phyloP scores from a whole-genome alignment of 2,113 vertebrate genomes.

The Dicrurus megarhynchus region DNA sequence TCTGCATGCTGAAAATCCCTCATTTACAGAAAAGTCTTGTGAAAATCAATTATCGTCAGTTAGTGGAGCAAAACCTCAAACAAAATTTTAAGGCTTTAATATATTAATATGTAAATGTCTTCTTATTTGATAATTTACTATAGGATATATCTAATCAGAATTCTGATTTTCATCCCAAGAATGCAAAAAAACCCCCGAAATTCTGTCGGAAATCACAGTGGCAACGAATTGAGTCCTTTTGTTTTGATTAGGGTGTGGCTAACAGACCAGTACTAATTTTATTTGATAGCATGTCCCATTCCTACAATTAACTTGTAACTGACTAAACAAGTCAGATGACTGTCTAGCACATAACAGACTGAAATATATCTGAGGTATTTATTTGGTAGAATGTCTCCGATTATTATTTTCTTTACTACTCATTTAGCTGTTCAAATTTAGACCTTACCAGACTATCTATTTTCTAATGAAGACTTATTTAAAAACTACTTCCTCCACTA shows the following conservation, averaged over 20 bases:
- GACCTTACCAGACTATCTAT: not conserved
- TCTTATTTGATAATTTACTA: not conserved
- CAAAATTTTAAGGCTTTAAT: not conserved
- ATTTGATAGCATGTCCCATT: not conserved
- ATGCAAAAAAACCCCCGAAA: not conserved
- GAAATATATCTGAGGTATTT: not conserved
- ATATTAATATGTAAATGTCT: not conserved
- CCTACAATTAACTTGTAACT: constrained; percentile 19
- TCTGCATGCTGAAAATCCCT: not conserved
- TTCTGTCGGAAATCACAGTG: not conserved
- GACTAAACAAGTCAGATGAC: not conserved
- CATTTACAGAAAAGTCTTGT: not conserved
- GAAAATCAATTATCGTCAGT: not conserved
- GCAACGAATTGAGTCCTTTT: not conserved
- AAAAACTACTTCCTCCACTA: not conserved
- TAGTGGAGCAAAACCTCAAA: not conserved
- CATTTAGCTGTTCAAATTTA: not conserved
- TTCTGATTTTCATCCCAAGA: not conserved
- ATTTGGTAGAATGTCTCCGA: not conserved
- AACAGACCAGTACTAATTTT: constrained; percentile 14
- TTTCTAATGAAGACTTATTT: not conserved
- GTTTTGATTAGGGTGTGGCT: not conserved
- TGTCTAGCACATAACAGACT: not conserved
- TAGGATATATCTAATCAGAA: not conserved
- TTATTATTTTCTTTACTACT: not conserved